phyloP scores from a whole-genome alignment of 1,140 invertebrate species.

The Drosophila kikkawai region DNA sequence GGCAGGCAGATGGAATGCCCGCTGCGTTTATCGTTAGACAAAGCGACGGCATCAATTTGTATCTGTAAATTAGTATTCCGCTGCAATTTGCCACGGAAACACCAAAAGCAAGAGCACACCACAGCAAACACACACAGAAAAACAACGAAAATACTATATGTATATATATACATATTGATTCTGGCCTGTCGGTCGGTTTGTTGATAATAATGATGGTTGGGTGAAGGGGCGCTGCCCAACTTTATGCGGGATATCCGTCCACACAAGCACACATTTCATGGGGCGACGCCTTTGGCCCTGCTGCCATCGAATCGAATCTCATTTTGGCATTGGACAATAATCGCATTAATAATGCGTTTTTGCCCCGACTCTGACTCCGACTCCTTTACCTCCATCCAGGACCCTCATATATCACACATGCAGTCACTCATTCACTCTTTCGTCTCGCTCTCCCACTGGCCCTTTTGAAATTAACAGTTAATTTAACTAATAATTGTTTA shows the following conservation, averaged over 20 bases:
- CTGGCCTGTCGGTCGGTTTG: slow-evolving; percentile 15
- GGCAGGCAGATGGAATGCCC: slow-evolving; percentile 43
- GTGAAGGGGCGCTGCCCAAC: slow-evolving; percentile 19
- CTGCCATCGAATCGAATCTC: slow-evolving; percentile 47
- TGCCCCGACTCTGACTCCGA: slow-evolving; percentile 2
- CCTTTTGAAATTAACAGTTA: slow-evolving; percentile 77
- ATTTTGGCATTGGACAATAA: slow-evolving; percentile 68
- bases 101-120: slow-evolving; percentile 26
- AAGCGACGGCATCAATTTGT: slow-evolving; percentile 75
- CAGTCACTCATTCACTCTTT: slow-evolving; percentile 5
- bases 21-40: slow-evolving; percentile 60
- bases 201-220: slow-evolving; percentile 23
- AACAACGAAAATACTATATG: slow-evolving; percentile 13
- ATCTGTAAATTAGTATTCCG: slow-evolving; percentile 82
- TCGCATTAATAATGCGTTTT: slow-evolving; percentile 75
- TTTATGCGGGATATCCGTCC: slow-evolving; percentile 58
- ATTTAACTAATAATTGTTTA: slow-evolving; percentile 79
- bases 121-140: slow-evolving; percentile 12
- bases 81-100: slow-evolving; percentile 77
- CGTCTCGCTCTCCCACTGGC: not conserved
- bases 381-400: slow-evolving; percentile 19
- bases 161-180: slow-evolving; percentile 28
- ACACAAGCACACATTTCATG: slow-evolving; percentile 31
- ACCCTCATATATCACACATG: slow-evolving; percentile 54
- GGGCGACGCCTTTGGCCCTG: slow-evolving; percentile 47